A percentile compares a stretch with the other conserved stretches of the same genome.
phyloP scores from a whole-genome alignment of 1,140 invertebrate genomes.

The Aphelenchoides besseyi region DNA sequence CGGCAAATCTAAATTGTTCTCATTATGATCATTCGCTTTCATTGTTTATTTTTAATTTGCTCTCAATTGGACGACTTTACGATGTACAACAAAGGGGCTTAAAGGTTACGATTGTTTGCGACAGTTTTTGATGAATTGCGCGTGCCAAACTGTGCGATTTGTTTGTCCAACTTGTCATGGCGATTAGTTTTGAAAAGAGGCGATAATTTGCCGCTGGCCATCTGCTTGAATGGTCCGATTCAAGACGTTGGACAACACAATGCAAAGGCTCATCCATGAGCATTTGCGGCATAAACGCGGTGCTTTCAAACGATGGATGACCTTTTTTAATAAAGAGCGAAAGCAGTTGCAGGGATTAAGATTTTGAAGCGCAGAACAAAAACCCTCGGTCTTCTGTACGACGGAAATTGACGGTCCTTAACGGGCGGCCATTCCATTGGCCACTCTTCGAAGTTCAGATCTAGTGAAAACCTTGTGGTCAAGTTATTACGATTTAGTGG shows the following conservation, averaged over 20 bases:
- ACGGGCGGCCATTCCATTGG: too few species aligned
- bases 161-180: neutral
- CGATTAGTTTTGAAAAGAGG: conserved; percentile 1
- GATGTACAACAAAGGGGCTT: too few species aligned
- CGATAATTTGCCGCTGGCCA: conserved; percentile 10
- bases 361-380: neutral
- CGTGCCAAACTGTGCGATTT: neutral
- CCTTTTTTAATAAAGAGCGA: conserved; percentile 1
- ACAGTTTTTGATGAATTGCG: conserved; percentile 8
- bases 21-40: too few species aligned
- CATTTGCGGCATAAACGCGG: too few species aligned
- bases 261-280: neutral
- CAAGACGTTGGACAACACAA: neutral
- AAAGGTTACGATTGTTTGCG: too few species aligned
- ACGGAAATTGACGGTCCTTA: neutral
- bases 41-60: conserved; percentile 5
- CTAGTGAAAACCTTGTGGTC: too few species aligned
- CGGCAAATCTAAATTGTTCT: conserved; percentile 22
- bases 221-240: neutral
- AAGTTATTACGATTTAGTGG: too few species aligned
- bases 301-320: neutral
- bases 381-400: neutral
- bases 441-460: too few species aligned
- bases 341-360: neutral
- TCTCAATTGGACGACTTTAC: too few species aligned